A percentile compares a stretch with the other conserved stretches of the same genome.
Evolutionary conservation across 2,113 vertebrate species (phyloP).

Genomic region (Tamias sibiricus): DNA sequence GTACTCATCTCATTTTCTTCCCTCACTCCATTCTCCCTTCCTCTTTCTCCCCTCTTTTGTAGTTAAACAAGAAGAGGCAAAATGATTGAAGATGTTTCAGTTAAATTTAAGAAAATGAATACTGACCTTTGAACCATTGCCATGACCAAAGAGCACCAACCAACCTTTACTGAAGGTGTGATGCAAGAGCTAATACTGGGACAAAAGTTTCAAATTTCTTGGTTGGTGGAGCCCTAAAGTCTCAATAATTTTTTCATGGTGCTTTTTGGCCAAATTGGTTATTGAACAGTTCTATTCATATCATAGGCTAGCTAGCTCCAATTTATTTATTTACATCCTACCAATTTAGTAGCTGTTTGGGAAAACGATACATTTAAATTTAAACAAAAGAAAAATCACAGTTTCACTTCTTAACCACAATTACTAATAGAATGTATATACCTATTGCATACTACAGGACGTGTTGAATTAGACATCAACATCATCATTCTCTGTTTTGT

Average conservation of each 20-base stretch:
- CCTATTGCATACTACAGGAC: neutral
- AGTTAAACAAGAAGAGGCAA: neutral
- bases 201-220: neutral
- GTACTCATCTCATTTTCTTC: neutral
- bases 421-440: neutral
- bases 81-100: neutral
- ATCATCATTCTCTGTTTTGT: neutral
- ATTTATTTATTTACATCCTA: neutral
- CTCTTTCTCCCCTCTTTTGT: neutral
- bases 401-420: slow-evolving; percentile 5
- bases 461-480: neutral
- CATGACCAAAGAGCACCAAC: neutral
- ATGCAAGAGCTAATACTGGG: neutral
- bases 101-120: neutral
- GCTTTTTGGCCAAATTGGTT: neutral
- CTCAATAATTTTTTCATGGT: neutral
- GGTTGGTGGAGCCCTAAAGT: neutral
- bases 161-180: neutral
- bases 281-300: neutral
- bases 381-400: neutral
- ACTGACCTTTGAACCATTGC: neutral
- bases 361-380: neutral
- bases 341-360: neutral
- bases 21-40: neutral
- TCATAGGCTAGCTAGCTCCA: neutral